Evolutionary conservation across 2,797 vertebrate genomes (phyloP), one percentile per base, ranked within the genome.

Genomic region (Malacoctenus gilli): DNA sequence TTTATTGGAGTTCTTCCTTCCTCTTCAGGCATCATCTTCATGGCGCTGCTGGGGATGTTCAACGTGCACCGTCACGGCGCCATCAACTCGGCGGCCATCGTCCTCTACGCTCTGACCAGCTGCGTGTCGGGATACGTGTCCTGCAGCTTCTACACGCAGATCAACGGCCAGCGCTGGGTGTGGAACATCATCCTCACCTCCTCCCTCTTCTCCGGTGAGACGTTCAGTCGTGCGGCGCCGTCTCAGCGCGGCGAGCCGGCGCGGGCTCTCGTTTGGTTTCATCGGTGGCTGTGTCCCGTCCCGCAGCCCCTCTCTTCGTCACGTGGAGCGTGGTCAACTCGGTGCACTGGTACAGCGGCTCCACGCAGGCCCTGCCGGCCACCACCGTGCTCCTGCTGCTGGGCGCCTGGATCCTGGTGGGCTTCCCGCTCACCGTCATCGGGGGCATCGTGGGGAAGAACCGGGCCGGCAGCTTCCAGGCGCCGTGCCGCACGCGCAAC

Each of bases 131-230:
- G 95, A 22, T 97, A 95, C 15, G 91, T 95, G 50, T 96, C 95
- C 0, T 95, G 95, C 72, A 92, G 92, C 82, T 96, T 97, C 86
- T 97, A 96, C 91, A 93, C 93, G 6, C 94, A 96, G 85, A 93
- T 97, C 31, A 94, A 93, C 9, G 95, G 95, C 34, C 89, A 95
- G 73, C 93, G 86, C 31, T 97, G 95, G 95, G 95, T 95, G 49
- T 96, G 95, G 95, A 97, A 97, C 87, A 96, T 97, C 73, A 92
- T 96, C 70, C 93, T 96, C 58, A 95, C 95, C 15, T 96, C 94
- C 8, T 90, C 92, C 1, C 94, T 97, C 16, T 97, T 97, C 83
- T 96, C 95, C 11, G 95, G 95, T 97, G 62, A 83, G 85, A 49
- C 5, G 8, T 23, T 4, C n/a, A 23, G 8, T 4, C 22, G 25